Base-by-base conservation (phyloP, 2,797 vertebrate species). In the Rhyacichthys aspro region DNA sequence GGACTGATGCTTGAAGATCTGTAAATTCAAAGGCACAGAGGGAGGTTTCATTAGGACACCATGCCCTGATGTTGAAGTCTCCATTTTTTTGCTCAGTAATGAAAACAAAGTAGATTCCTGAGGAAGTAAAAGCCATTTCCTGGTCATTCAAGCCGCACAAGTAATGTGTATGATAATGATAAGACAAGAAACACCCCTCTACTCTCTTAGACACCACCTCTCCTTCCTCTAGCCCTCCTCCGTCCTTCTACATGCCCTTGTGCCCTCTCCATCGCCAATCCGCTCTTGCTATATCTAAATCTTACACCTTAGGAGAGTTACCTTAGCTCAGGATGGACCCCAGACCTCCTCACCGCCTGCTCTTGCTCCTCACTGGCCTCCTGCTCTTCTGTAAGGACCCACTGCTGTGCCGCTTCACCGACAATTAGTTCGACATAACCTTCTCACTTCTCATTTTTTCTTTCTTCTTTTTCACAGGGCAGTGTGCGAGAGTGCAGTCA, bases 111-210 rank as follows among this genome's bases (percentile, higher is more conserved):
- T 43, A 0, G 8, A 60, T 71, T 78, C 72, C 66, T 73, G 71
- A 88, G 86, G 86, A 89, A 87, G 74, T 67, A 36, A n/a, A 58
- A 33, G 55, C 8, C 66, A 79, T 66, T 86, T 89, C 87, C 86
- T 85, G 72, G 23, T 41, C 32, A 17, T 46, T 42, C 48, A 49
- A 74, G 58, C 62, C 73, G 38, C 55, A 43, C 23, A 34, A 67
- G 50, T 47, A 62, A 38, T 15, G 38, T 23, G 48, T 7, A 41
- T 44, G 82, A 83, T 85, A 84, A 33, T 43, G 84, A 87, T 86
- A 87, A 89, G 84, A 87, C 85, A 87, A 89, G 73, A 65, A 77
- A 58, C 71, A 15, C 37, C 52, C 49, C 4, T 37, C 17, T 15
- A 41, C 16, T 32, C 23, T 19, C 54, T 28, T 28, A 44, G 56